These are phyloP conservation scores for Enteromius unitaeniatus DNA, from an alignment of 2,797 vertebrate genomes.

Conservation along the genomic window DNA sequence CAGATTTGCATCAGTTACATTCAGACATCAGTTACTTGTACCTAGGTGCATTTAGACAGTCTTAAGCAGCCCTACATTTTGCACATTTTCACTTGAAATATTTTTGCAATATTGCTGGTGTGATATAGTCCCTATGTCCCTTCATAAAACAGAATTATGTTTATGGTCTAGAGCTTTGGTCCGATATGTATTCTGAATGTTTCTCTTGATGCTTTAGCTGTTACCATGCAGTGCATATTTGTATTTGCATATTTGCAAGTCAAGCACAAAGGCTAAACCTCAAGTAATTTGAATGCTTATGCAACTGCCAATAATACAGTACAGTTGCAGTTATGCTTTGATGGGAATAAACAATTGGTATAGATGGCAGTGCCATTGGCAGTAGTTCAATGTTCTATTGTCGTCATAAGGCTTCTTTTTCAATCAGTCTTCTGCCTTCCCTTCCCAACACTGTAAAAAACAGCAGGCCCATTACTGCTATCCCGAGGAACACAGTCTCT, in stretches of 20 bases:
- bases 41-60: conserved; percentile 10
- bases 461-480: conserved; percentile 10
- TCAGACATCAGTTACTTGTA: not conserved
- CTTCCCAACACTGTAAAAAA: conserved; percentile 1
- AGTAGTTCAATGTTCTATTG: not conserved
- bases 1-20: not conserved
- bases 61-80: conserved; percentile 14
- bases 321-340: not conserved
- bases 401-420: conserved; percentile 10
- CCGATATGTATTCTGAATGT: not conserved
- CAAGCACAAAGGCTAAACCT: conserved; percentile 37
- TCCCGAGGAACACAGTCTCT: conserved; percentile 11
- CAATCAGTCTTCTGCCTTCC: not conserved
- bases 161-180: conserved; percentile 22
- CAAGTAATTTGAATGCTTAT: conserved; percentile 18
- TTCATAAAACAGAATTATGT: not conserved
- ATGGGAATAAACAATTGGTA: not conserved
- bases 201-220: conserved; percentile 29
- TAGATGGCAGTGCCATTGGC: conserved; percentile 22
- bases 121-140: not conserved
- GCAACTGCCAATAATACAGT: conserved; percentile 13
- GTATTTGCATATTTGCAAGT: conserved; percentile 40
- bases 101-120: conserved; percentile 21
- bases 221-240: conserved; percentile 41
- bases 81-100: not conserved